A percentile compares a stretch with the other conserved stretches of the same genome.
These are phyloP conservation scores for Rachycentron canadum DNA, from an alignment of 2,797 vertebrate species.

Conservation along the genomic window DNA sequence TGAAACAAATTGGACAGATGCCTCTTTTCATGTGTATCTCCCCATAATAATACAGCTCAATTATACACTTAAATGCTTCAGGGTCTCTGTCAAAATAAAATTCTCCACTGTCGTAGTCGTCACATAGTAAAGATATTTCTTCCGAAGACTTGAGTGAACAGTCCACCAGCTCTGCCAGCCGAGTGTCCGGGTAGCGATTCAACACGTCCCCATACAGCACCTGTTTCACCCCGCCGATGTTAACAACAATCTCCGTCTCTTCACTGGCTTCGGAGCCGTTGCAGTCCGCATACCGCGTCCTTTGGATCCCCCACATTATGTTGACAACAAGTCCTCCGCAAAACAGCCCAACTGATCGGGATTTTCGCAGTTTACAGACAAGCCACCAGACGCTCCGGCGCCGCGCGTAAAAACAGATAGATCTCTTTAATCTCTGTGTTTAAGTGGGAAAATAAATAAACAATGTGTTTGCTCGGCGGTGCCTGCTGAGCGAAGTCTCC, in stretches of 20 bases:
- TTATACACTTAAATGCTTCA: conserved; percentile 93
- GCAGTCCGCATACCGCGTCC: conserved; percentile 84
- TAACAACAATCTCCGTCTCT: conserved; percentile 91
- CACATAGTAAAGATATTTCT: conserved; percentile 90
- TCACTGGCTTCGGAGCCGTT: conserved; percentile 86
- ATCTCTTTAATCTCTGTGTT: background rate
- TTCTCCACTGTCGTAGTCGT: conserved; percentile 94
- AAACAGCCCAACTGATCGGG: conserved; percentile 11
- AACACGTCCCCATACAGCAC: conserved; percentile 90
- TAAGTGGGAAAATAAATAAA: background rate
- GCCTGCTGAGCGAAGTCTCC: conserved; percentile 55
- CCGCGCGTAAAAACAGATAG: conserved; percentile 49
- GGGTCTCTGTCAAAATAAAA: conserved; percentile 99
- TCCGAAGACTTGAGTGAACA: conserved; percentile 85
- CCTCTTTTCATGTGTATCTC: conserved; percentile 97
- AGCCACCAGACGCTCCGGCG: conserved; percentile 12
- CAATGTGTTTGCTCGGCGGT: conserved; percentile 25
- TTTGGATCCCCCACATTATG: conserved; percentile 85
- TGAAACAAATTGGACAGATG: conserved; percentile 96
- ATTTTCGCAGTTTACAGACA: conserved; percentile 6
- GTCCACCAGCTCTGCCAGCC: conserved; percentile 91
- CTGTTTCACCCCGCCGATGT: conserved; percentile 95
- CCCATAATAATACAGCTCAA: conserved; percentile 93
- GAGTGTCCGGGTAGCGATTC: conserved; percentile 91
- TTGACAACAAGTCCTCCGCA: conserved; percentile 26